These are phyloP conservation scores for Stercorarius parasiticus DNA, from an alignment of 2,113 vertebrate genomes.

Conservation along the genomic window DNA sequence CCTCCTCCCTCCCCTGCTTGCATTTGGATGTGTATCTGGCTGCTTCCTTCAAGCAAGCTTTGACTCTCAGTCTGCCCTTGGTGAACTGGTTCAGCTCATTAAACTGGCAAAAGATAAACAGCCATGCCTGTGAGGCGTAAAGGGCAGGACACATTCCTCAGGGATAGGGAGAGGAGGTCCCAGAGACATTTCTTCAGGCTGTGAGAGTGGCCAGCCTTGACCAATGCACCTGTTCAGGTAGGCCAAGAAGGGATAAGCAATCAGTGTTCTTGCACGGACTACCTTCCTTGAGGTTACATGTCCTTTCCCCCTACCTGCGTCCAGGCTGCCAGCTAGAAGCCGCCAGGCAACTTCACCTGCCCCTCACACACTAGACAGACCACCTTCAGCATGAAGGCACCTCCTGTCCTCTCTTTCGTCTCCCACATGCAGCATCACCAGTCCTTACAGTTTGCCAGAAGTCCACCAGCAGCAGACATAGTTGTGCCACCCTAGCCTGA, in stretches of 20 bases:
- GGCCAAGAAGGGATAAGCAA: neutral
- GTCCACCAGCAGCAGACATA: neutral
- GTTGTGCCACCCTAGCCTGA: neutral
- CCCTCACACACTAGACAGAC: neutral
- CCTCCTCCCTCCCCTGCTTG: neutral
- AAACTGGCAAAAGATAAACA: neutral
- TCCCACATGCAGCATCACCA: neutral
- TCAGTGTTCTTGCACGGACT: neutral
- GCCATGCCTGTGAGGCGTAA: neutral
- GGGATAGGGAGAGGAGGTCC: accelerated
- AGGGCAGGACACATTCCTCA: neutral
- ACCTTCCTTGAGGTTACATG: accelerated
- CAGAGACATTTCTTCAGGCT: neutral
- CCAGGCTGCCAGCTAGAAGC: neutral
- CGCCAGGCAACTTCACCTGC: neutral
- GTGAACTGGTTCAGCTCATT: neutral
- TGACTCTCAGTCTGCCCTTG: neutral
- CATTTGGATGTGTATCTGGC: neutral
- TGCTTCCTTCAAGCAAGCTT: neutral
- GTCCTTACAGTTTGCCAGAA: neutral
- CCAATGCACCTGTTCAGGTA: neutral
- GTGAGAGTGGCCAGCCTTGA: neutral
- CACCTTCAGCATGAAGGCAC: neutral
- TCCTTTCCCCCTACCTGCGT: neutral
- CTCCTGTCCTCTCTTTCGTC: neutral